A percentile compares a stretch with the other conserved stretches of the same genome.
Evolutionary conservation across 2,888 invertebrate genomes (phyloP).

Genomic region (Anorthoa munda): DNA sequence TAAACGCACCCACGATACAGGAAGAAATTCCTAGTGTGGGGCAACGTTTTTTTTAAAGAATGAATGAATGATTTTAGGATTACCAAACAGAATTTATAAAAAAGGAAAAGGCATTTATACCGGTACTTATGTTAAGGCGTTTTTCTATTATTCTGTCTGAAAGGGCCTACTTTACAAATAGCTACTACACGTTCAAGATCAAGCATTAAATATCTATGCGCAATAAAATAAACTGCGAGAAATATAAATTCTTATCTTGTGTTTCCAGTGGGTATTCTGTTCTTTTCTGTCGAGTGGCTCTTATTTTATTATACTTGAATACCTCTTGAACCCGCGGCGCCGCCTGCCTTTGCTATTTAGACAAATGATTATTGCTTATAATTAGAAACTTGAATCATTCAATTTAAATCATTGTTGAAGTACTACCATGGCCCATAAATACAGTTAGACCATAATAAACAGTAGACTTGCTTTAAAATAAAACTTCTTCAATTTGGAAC

Average conservation of each 20-base stretch:
- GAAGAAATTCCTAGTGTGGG: too few relatives aligned
- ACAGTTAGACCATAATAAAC: neutral
- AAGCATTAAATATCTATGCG: too few relatives aligned
- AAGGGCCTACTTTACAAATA: neutral
- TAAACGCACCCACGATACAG: too few relatives aligned
- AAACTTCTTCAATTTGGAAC: slow-evolving; percentile 4
- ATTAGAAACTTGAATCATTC: slow-evolving; percentile 49
- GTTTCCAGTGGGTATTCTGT: slow-evolving; percentile 9
- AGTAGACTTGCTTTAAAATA: neutral
- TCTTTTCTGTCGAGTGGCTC: slow-evolving; percentile 6
- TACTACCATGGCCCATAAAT: slow-evolving; percentile 5
- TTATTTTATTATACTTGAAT: slow-evolving; percentile 53
- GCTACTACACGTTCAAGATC: too few relatives aligned
- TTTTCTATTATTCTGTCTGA: neutral
- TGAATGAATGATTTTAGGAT: neutral
- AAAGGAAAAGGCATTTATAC: too few relatives aligned
- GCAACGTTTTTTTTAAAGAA: too few relatives aligned
- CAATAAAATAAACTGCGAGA: too few relatives aligned
- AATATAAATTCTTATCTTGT: too few relatives aligned
- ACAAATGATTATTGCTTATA: slow-evolving; percentile 60
- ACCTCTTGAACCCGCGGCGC: slow-evolving; percentile 46
- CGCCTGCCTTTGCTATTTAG: slow-evolving; percentile 51
- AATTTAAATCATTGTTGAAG: slow-evolving; percentile 42
- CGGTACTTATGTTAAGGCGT: too few relatives aligned
- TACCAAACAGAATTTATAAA: neutral